Evolutionary conservation across 1,140 invertebrate genomes (phyloP).

Genomic region (Drosophila quadrilineata): DNA sequence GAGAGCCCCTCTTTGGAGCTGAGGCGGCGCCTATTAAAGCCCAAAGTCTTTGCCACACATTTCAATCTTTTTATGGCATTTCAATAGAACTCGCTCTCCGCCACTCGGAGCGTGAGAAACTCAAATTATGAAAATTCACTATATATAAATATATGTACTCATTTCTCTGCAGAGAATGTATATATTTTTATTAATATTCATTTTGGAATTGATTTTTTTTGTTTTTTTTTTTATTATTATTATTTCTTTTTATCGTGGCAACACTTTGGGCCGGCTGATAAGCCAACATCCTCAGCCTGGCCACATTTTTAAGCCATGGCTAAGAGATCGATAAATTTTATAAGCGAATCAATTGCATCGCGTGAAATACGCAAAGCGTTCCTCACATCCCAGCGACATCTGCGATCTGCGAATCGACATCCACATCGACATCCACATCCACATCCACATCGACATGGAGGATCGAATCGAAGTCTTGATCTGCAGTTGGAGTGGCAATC

Average conservation of each 20-base stretch:
- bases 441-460: constrained; percentile 24
- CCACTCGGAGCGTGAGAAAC: constrained; percentile 40
- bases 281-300: constrained; percentile 19
- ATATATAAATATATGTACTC: constrained; percentile 43
- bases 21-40: constrained; percentile 72
- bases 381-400: too few relatives aligned
- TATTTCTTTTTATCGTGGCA: constrained; percentile 47
- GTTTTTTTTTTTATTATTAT: background rate
- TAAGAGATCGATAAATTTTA: constrained; percentile 76
- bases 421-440: constrained; percentile 4
- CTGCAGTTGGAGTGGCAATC: background rate
- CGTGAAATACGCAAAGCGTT: constrained; percentile 64
- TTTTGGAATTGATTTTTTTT: background rate
- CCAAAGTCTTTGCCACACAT: constrained; percentile 26
- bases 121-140: constrained; percentile 70
- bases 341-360: constrained; percentile 78
- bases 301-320: constrained; percentile 55
- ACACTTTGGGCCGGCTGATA: constrained; percentile 37
- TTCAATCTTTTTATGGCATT: constrained; percentile 76
- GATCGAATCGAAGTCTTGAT: constrained; percentile 8
- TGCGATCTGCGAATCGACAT: too few relatives aligned
- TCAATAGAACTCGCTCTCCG: constrained; percentile 68
- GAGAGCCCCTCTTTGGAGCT: constrained; percentile 17
- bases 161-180: background rate
- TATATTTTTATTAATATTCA: background rate